phyloP scores from a whole-genome alignment of 2,888 invertebrate genomes.

The Drosophila nr. fundita region DNA sequence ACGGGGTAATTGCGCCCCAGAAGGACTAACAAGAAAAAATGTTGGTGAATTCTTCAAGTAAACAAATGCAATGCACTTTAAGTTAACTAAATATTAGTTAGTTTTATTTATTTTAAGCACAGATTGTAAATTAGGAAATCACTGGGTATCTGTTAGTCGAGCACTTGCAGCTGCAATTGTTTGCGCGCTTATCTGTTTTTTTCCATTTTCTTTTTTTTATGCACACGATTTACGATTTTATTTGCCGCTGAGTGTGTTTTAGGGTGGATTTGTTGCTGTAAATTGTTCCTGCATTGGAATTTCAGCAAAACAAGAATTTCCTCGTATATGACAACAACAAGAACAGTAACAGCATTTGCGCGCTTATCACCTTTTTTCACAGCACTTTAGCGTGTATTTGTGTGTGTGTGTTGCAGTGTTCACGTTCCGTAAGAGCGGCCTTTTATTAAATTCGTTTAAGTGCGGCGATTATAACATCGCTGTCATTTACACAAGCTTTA shows the following conservation, averaged over 20 bases:
- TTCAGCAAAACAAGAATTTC: constrained; percentile 51
- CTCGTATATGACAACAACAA: constrained; percentile 14
- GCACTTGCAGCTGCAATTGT: constrained; percentile 22
- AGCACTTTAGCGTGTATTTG: constrained; percentile 31
- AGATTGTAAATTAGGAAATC: background rate
- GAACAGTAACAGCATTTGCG: constrained; percentile 39
- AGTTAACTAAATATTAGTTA: background rate
- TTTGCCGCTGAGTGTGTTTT: constrained; percentile 41
- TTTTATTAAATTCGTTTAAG: constrained; percentile 32
- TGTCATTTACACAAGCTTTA: constrained; percentile 37
- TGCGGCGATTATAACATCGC: constrained; percentile 19
- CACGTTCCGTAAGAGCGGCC: constrained; percentile 34
- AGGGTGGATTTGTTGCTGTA: constrained; percentile 53
- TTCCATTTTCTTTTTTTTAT: constrained; percentile 29
- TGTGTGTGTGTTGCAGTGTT: constrained; percentile 17
- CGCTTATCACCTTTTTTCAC: constrained; percentile 75
- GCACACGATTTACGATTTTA: constrained; percentile 45
- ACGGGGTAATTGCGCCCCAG: constrained; percentile 19
- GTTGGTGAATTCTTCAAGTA: background rate
- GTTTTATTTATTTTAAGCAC: background rate
- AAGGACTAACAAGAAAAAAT: background rate
- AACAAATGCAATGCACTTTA: background rate
- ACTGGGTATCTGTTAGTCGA: constrained; percentile 24
- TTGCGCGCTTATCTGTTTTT: constrained; percentile 73
- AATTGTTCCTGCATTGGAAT: constrained; percentile 62